These are phyloP conservation scores for Anthonomus grandis DNA, from an alignment of 1,140 invertebrate species.

Conservation along the genomic window DNA sequence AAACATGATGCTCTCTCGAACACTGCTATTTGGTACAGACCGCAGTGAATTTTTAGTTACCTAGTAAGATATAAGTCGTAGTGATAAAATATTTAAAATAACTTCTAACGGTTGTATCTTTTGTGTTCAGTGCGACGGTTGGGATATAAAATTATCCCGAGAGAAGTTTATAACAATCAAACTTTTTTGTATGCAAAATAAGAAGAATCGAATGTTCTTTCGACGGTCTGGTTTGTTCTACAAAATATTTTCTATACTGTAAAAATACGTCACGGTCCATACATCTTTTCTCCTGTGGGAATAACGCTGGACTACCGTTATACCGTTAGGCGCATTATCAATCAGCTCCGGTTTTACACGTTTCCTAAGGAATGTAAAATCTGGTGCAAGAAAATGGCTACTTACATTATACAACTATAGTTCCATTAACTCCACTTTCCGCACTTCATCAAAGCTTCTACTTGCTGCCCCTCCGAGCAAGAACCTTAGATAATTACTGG, in stretches of 20 bases:
- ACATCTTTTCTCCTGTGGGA: conserved; percentile 17
- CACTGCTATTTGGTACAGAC: too few species aligned
- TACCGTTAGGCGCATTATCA: conserved; percentile 17
- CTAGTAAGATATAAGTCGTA: too few species aligned
- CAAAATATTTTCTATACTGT: neutral
- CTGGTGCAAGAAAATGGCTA: conserved; percentile 43
- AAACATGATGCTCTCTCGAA: too few species aligned
- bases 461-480: conserved; percentile 15
- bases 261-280: conserved; percentile 23
- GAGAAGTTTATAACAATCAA: too few species aligned
- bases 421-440: conserved; percentile 48
- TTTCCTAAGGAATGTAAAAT: conserved; percentile 22
- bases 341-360: conserved; percentile 9
- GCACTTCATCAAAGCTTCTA: too few species aligned
- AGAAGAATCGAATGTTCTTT: neutral
- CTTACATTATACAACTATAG: conserved; percentile 45
- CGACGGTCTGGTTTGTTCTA: neutral
- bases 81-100: too few species aligned
- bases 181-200: conserved; percentile 3
- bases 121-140: too few species aligned
- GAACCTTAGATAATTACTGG: conserved; percentile 1
- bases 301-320: conserved; percentile 16
- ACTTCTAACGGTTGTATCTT: too few species aligned
- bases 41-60: too few species aligned
- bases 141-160: too few species aligned